These are phyloP conservation scores for Megalurothrips usitatus DNA, from an alignment of 2,888 invertebrate species.

Conservation along the genomic window DNA sequence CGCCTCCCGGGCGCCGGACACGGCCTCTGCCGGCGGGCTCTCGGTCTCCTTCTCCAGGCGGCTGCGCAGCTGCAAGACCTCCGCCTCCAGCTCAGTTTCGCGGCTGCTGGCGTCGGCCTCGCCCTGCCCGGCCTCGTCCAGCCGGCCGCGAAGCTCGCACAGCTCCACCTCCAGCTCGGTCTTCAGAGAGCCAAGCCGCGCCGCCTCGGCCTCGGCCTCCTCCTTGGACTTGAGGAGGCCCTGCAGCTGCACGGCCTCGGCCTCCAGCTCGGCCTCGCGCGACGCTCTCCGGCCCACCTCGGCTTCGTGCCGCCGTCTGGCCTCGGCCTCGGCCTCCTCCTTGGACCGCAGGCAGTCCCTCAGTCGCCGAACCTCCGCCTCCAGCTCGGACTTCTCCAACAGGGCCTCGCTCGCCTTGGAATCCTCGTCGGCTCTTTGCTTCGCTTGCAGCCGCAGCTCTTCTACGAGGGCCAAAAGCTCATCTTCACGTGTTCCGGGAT, in stretches of 20 bases:
- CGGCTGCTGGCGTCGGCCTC: slow-evolving; percentile 1
- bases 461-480: neutral
- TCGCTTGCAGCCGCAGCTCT: neutral
- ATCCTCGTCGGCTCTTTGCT: neutral
- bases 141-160: slow-evolving; percentile 45
- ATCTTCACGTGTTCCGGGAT: neutral
- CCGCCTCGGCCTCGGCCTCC: slow-evolving; percentile 28
- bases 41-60: neutral
- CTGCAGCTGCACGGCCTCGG: neutral
- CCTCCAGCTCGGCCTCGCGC: neutral
- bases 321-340: neutral
- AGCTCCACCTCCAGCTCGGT: slow-evolving; percentile 40
- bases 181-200: slow-evolving; percentile 27
- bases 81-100: neutral
- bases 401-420: too few species aligned
- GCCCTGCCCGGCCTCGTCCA: neutral
- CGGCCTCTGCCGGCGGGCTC: too few species aligned
- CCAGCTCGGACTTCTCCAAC: neutral
- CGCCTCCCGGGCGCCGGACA: neutral
- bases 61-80: neutral
- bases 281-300: neutral
- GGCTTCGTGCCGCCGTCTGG: neutral
- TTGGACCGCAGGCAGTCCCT: neutral
- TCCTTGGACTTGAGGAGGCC: neutral
- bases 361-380: slow-evolving; percentile 29